These are phyloP conservation scores for Daboia siamensis DNA, from an alignment of 2,113 vertebrate species.

Conservation along the genomic window DNA sequence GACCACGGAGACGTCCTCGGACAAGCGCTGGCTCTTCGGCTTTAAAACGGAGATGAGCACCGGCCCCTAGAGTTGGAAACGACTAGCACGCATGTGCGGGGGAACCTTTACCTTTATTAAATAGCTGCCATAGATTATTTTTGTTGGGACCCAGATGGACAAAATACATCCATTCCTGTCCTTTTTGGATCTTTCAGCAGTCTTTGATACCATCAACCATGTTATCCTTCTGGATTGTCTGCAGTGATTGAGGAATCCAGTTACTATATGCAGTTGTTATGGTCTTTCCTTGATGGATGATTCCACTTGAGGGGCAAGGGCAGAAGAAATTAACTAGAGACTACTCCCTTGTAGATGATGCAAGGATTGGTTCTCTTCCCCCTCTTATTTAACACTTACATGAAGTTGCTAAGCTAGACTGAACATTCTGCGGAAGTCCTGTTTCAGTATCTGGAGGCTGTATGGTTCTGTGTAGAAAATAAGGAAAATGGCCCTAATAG, in stretches of 20 bases:
- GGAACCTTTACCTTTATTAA: too few relatives aligned
- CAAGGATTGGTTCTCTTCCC: neutral
- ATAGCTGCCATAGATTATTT: too few relatives aligned
- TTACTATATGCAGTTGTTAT: neutral
- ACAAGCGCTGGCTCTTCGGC: too few relatives aligned
- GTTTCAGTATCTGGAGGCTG: neutral
- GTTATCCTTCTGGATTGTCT: neutral
- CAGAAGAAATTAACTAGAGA: neutral
- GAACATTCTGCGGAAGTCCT: neutral
- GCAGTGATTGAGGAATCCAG: neutral
- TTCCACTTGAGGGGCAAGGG: neutral
- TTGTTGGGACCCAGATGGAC: too few relatives aligned
- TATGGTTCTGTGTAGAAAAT: neutral
- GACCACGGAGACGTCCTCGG: too few relatives aligned
- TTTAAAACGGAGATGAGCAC: too few relatives aligned
- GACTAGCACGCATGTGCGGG: too few relatives aligned
- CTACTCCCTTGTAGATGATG: neutral
- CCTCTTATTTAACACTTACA: neutral
- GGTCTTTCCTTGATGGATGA: neutral
- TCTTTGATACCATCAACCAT: too few relatives aligned
- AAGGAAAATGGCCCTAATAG: neutral
- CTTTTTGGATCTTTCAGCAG: too few relatives aligned
- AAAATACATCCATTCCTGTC: too few relatives aligned
- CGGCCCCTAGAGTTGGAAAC: too few relatives aligned
- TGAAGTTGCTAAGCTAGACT: neutral